Evolutionary conservation across 2,888 invertebrate species (phyloP).

Genomic region (Megalurothrips usitatus): DNA sequence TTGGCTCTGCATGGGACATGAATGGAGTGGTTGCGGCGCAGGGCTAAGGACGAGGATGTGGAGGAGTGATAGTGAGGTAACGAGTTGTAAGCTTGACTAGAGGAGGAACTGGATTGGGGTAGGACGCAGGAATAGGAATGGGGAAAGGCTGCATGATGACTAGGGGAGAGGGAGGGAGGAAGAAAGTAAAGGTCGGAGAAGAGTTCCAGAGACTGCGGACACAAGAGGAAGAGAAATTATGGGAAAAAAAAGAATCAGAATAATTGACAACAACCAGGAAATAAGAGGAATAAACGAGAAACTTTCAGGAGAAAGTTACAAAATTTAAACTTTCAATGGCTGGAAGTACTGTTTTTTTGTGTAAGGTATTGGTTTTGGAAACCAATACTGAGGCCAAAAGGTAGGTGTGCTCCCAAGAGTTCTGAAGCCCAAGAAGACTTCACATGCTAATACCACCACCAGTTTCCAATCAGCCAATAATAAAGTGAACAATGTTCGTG

Average conservation of each 20-base stretch:
- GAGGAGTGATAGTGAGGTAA: slow-evolving; percentile 29
- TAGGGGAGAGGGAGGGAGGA: slow-evolving; percentile 48
- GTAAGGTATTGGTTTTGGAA: no score
- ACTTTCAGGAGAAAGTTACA: no score
- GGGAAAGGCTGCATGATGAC: slow-evolving; percentile 42
- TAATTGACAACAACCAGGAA: not conserved
- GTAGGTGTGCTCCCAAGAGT: no score
- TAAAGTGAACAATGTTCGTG: no score
- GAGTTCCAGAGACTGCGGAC: slow-evolving; percentile 66
- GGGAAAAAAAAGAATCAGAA: not conserved
- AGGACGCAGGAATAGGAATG: slow-evolving; percentile 27
- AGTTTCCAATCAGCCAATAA: no score
- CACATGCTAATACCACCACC: no score
- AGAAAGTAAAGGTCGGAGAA: slow-evolving; percentile 70
- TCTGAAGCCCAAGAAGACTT: no score
- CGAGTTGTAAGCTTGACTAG: slow-evolving; percentile 38
- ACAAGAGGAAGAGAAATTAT: slow-evolving; percentile 42
- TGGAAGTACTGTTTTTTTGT: no score
- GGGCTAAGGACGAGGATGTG: slow-evolving; percentile 4
- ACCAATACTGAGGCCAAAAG: no score
- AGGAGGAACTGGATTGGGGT: slow-evolving; percentile 41
- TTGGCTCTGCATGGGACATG: slow-evolving; percentile 15
- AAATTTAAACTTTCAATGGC: no score
- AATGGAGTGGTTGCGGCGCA: slow-evolving; percentile 1
- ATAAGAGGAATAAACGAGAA: no score